A percentile compares a stretch with the other conserved stretches of the same genome.
Conservation (phyloP, 2,797 vertebrate species). For the Gallirallus australis region DNA sequence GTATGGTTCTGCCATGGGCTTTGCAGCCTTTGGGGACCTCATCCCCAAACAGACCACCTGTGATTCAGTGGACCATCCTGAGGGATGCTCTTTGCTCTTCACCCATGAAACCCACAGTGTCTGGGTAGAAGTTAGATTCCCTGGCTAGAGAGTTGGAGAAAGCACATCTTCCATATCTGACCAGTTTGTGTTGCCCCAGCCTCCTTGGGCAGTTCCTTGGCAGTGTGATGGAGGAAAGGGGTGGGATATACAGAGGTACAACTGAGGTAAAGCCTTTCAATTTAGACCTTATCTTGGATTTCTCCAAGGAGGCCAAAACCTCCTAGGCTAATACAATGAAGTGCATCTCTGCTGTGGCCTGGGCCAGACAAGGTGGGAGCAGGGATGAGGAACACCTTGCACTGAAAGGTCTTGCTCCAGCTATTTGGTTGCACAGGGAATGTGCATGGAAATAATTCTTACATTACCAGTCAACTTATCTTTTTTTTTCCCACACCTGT, state of each 20-base stretch:
- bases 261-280: background rate
- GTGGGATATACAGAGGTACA: background rate
- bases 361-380: background rate
- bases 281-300: background rate
- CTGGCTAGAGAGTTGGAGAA: background rate
- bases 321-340: background rate
- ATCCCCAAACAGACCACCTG: background rate
- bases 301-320: background rate
- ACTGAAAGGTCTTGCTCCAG: background rate
- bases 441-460: background rate
- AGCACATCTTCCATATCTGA: background rate
- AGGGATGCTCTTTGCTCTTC: background rate
- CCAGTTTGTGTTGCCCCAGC: background rate
- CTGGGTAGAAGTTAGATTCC: background rate
- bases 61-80: background rate
- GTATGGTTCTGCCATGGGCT: background rate
- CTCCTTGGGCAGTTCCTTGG: background rate
- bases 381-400: background rate
- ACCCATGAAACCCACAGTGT: background rate
- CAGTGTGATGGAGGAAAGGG: background rate
- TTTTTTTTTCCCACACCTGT: background rate
- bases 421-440: background rate
- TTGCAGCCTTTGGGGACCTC: background rate
- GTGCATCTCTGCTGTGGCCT: background rate
- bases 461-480: background rate